phyloP scores from a whole-genome alignment of 2,888 invertebrate species.

The Diogma glabrata region DNA sequence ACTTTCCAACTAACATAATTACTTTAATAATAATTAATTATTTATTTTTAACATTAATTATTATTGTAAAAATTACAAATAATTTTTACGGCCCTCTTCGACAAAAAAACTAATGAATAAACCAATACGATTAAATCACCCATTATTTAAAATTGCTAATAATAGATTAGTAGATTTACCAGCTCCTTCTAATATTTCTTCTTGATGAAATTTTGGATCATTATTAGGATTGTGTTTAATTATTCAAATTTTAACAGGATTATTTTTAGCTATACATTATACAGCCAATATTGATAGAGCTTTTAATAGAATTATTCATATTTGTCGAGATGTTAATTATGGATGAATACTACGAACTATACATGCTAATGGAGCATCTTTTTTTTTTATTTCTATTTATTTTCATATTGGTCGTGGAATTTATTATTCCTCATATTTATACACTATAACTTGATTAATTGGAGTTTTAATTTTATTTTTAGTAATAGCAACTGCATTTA shows the following conservation, averaged over 20 bases:
- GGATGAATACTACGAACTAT: slow-evolving; percentile 50
- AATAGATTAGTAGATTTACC: slow-evolving; percentile 48
- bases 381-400: no score
- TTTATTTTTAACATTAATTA: slow-evolving; percentile 46
- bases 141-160: slow-evolving; percentile 46
- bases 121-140: slow-evolving; percentile 38
- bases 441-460: slow-evolving; percentile 45
- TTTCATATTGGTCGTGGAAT: slow-evolving; percentile 16
- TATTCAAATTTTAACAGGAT: slow-evolving; percentile 53
- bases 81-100: slow-evolving; percentile 44
- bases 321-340: slow-evolving; percentile 57
- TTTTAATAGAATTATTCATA: slow-evolving; percentile 54
- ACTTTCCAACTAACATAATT: slow-evolving; percentile 40
- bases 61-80: slow-evolving; percentile 46
- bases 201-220: slow-evolving; percentile 59
- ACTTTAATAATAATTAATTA: slow-evolving; percentile 45
- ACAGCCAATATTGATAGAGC: slow-evolving; percentile 49
- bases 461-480: slow-evolving; percentile 51
- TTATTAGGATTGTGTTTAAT: slow-evolving; percentile 49
- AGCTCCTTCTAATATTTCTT: slow-evolving; percentile 47
- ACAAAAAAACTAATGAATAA: slow-evolving; percentile 39
- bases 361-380: slow-evolving; percentile 63
- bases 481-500: slow-evolving; percentile 55
- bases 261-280: slow-evolving; percentile 61
- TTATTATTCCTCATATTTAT: slow-evolving; percentile 39